Evolutionary conservation across 2,113 vertebrate species (phyloP).

Genomic region (Hippoglossus stenolepis): DNA sequence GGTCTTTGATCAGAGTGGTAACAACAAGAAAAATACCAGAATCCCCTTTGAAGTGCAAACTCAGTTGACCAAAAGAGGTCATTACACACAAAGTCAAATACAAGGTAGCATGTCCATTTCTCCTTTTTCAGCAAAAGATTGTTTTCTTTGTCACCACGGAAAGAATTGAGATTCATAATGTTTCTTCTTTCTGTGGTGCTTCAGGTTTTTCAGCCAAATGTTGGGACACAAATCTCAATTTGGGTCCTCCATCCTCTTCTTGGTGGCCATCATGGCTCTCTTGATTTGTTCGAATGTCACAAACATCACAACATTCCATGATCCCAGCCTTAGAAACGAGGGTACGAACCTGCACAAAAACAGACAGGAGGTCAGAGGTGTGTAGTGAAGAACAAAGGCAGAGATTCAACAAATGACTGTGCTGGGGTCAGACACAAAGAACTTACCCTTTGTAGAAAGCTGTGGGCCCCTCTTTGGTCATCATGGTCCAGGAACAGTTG

Average conservation of each 20-base stretch:
- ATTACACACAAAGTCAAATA: slow-evolving; percentile 3
- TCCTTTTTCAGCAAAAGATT: slow-evolving; percentile 53
- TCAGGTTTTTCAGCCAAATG: slow-evolving; percentile 12
- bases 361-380: not conserved
- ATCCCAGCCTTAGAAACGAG: slow-evolving; percentile 84
- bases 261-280: slow-evolving; percentile 84
- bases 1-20: not conserved
- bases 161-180: no score
- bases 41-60: slow-evolving; percentile 38
- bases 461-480: slow-evolving; percentile 85
- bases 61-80: not conserved
- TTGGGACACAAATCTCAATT: slow-evolving; percentile 49
- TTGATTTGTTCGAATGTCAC: slow-evolving; percentile 87
- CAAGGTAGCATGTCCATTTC: slow-evolving; percentile 10
- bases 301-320: slow-evolving; percentile 87
- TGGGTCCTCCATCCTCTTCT: slow-evolving; percentile 73
- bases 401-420: not conserved
- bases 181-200: not conserved
- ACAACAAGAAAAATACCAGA: not conserved
- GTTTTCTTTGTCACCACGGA: slow-evolving; percentile 10
- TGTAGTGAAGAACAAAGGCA: no score
- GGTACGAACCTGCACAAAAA: slow-evolving; percentile 79
- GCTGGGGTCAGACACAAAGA: not conserved
- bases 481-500: slow-evolving; percentile 86
- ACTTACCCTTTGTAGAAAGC: slow-evolving; percentile 90